These are phyloP conservation scores for Tinamus major DNA, from an alignment of 2,797 vertebrate species.

Conservation along the genomic window DNA sequence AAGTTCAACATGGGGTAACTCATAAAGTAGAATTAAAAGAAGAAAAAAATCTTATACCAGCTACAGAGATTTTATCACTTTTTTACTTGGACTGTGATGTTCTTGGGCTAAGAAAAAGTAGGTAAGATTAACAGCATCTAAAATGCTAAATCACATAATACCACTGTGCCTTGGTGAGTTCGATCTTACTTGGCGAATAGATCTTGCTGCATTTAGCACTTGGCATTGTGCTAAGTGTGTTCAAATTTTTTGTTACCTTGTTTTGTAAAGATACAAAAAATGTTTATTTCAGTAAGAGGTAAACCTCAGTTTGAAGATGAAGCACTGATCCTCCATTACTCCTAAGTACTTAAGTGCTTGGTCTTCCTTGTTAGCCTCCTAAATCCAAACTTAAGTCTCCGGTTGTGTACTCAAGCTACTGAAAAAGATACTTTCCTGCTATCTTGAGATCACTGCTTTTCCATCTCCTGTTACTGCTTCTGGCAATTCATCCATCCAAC, in stretches of 20 bases:
- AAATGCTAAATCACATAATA: neutral
- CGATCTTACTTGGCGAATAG: neutral
- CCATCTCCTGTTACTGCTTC: neutral
- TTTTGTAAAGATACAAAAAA: neutral
- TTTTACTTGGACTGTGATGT: neutral
- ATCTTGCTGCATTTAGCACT: fast-evolving
- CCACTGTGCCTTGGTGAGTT: neutral
- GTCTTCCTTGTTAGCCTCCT: neutral
- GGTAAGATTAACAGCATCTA: neutral
- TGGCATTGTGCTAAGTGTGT: neutral
- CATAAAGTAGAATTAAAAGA: neutral
- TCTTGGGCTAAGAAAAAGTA: neutral
- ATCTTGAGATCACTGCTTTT: neutral
- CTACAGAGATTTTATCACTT: neutral
- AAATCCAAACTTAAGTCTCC: neutral
- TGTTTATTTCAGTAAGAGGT: too few relatives aligned
- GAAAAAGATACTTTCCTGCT: neutral
- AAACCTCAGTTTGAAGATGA: neutral
- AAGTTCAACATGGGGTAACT: neutral
- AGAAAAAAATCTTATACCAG: neutral
- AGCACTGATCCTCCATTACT: neutral
- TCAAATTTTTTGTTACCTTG: neutral
- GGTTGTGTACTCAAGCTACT: neutral
- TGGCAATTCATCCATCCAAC: neutral
- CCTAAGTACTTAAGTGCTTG: neutral